Evolutionary conservation across 1,140 invertebrate genomes (phyloP), one percentile per base, ranked within the genome.

Genomic region (Macrobrachium nipponense): DNA sequence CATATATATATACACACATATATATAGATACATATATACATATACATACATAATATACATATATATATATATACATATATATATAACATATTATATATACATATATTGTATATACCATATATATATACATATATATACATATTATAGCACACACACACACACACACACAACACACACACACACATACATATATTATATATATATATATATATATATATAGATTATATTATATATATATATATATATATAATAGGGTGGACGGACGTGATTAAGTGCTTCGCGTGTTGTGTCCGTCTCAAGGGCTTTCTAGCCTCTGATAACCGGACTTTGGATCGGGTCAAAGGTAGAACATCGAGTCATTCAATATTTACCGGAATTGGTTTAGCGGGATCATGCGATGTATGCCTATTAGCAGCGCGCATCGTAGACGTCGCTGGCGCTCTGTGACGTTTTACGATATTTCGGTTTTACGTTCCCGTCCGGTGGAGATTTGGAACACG

Each of bases 11-110:
- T 58, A 11, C n/a, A n/a, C n/a, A n/a, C n/a, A n/a, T n/a, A n/a
- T n/a, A n/a, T n/a, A n/a, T n/a, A n/a, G n/a, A n/a, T n/a, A n/a
- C n/a, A n/a, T n/a, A n/a, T n/a, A n/a, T n/a, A 66, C 12, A 43
- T n/a, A 17, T 23, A 44, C 10, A 18, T 17, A 43, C 17, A 17
- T 3, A 4, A 10, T 44, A 15, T 14, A 17, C 15, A 66, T 66
- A 66, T 66, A 27, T 66, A 66, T 66, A 66, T 66, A 66, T 66
- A 27, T 66, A 66, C 12, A 66, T 66, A 66, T 44, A 58, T 44
- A 76, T 44, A 76, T 44, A n/a, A 76, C 17, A 76, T n/a, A 76
- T 44, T 44, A 76, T 20, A 76, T 44, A 76, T 44, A 76, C n/a
- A 76, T 44, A 58, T 44, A 76, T 44, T 59, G n/a, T n/a, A n/a